Evolutionary conservation across 2,113 vertebrate species (phyloP), one percentile per base, ranked within the genome.

Genomic region (Gasterosteus aculeatus): DNA sequence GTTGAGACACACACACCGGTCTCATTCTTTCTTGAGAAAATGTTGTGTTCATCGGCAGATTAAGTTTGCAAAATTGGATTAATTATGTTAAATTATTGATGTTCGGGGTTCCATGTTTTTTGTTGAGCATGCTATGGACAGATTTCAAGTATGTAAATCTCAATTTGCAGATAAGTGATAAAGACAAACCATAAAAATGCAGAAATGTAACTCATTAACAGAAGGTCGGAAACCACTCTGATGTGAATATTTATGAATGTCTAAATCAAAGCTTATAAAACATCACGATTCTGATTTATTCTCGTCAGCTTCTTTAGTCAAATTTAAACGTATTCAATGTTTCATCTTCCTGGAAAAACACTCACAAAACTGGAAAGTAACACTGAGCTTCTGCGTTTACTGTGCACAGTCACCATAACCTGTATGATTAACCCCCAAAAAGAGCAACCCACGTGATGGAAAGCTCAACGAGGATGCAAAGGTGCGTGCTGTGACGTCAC

Each of bases 401-500:
- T 46, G 0, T 47, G 58, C 59, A 58, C 59, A 58, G 59, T n/a
- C 60, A 39, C 39, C 14, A 14, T 33, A 19, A 18, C 9, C 18
- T 18, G 5, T 10, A 39, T 18, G 10, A 6, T 64, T 9, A 38
- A 46, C 49, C 53, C 35, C 5, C 5, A 44, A 58, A 31, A 31
- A 39, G 14, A 29, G 41, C 7, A 33, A 58, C 29, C 33, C 4
- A 33, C 31, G 51, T 14, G 60, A 19, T 38, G 35, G 2, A 22
- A 75, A 59, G 35, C 35, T 38, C 35, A 6, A 0, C 35, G 7
- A 7, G 35, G 35, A 33, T 58, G 75, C 73, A 81, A 75, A 67
- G 78, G 68, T 41, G 63, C 75, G 68, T 41, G 63, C 75, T 68
- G 59, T 90, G 92, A 93, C 92, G 92, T 93, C 92, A 91, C 60